Evolutionary conservation across 2,113 vertebrate species (phyloP), one percentile per base, ranked within the genome.

Genomic region (Seriola rivoliana): DNA sequence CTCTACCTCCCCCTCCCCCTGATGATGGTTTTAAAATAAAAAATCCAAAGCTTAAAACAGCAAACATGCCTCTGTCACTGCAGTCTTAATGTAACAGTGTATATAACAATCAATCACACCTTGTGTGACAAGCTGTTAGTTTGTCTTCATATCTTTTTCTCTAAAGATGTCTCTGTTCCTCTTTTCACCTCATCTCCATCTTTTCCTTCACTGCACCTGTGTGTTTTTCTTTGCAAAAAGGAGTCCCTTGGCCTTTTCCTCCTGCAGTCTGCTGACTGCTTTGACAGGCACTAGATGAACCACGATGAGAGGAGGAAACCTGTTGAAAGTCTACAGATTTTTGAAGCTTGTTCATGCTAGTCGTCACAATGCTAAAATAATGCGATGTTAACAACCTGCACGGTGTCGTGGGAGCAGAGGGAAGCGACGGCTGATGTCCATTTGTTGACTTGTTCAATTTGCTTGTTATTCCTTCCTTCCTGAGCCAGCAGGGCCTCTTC

Each of bases 361-460:
- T 46, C 38, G 40, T 69, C 82, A 2, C 17, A 9, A 16, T 4
- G 74, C 60, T 58, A 71, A 75, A 63, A 68, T 16, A 48, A 75
- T 63, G 71, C 58, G 82, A 32, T 69, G 79, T 57, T 4, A 60
- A 44, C 65, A 32, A 84, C 71, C 71, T 44, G 66, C 70, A 0
- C 13, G 0, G 67, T 57, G 64, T 38, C n/a, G 21, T 17, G 63
- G 80, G 64, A 70, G 58, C 25, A 0, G 1, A 54, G 72, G 62
- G 3, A 63, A 64, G 50, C 23, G 11, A 72, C 58, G 58, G 77
- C 72, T n/a, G 58, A 44, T 62, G 83, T 88, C 84, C 79, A 81
- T 90, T 90, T 90, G 88, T 91, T 92, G 84, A 90, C 88, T 91
- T 36, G 71, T 81, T 19, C 54, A 75, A 60, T 88, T 83, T 92